Conservation (phyloP, 2,888 invertebrate genomes). For the Hydraecia micacea region DNA sequence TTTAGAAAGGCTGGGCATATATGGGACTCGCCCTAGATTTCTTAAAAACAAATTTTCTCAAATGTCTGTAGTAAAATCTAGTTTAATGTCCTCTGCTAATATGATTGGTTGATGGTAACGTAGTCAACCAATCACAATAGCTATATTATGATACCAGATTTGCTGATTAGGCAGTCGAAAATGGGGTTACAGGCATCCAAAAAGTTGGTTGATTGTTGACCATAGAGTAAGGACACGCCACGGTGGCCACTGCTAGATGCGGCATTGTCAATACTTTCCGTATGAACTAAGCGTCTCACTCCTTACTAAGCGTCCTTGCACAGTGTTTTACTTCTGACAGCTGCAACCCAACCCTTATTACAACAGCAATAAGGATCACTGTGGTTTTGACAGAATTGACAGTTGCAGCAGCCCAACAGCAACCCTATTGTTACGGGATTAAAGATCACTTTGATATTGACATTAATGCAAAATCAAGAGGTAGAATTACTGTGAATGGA, state of each 20-base stretch:
- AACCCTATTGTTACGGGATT: not conserved
- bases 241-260: not conserved
- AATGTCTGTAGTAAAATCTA: not conserved
- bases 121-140: not conserved
- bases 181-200: not conserved
- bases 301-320: not conserved
- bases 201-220: not conserved
- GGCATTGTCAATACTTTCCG: not conserved
- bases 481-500: not conserved
- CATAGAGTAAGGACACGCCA: not conserved
- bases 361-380: no score
- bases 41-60: not conserved
- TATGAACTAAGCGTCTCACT: not conserved
- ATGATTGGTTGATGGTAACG: not conserved
- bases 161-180: not conserved
- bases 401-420: not conserved
- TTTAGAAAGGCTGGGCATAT: not conserved
- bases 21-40: not conserved
- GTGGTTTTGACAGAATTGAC: not conserved
- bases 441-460: not conserved
- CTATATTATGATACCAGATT: not conserved
- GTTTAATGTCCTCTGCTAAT: not conserved
- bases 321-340: not conserved
- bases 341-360: no score
- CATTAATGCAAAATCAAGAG: not conserved